Conservation (phyloP, 2,113 vertebrate genomes). For the Notothenia rossii region DNA sequence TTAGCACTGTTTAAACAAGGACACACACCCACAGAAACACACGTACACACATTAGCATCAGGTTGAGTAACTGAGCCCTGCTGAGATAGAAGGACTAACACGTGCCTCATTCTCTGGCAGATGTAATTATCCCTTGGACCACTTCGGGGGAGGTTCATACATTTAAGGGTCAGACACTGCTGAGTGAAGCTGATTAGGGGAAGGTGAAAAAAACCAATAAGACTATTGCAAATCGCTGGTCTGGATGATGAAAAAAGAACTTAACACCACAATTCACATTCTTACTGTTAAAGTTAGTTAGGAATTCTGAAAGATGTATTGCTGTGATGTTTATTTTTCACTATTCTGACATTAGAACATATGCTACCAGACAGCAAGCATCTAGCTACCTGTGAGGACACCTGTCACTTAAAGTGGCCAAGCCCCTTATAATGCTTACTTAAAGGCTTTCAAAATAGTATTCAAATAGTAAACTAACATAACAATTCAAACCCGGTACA, state of each 20-base stretch:
- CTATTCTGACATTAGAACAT: too few relatives aligned
- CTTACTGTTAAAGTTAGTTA: background rate
- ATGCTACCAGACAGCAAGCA: too few relatives aligned
- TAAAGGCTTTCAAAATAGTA: too few relatives aligned
- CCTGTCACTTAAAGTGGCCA: too few relatives aligned
- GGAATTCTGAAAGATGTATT: background rate
- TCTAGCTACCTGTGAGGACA: too few relatives aligned
- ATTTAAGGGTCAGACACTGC: slow-evolving; percentile 56
- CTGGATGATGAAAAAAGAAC: background rate
- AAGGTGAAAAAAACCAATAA: slow-evolving; percentile 29
- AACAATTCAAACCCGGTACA: too few relatives aligned
- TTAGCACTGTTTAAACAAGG: slow-evolving; percentile 64
- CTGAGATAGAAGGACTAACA: slow-evolving; percentile 49
- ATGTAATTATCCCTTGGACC: slow-evolving; percentile 71
- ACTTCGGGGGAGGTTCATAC: slow-evolving; percentile 43
- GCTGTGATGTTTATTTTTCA: background rate
- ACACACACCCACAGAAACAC: slow-evolving; percentile 22
- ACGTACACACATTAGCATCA: slow-evolving; percentile 13
- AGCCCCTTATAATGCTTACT: too few relatives aligned
- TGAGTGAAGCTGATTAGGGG: slow-evolving; percentile 55
- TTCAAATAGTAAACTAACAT: too few relatives aligned
- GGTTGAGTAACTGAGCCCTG: slow-evolving; percentile 46
- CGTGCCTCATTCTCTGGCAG: slow-evolving; percentile 50
- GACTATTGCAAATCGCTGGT: slow-evolving; percentile 31
- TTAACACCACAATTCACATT: background rate